These are phyloP conservation scores for Heliocidaris erythrogramma DNA, from an alignment of 35 echinoderm and acorn worm species.

Conservation along the genomic window DNA sequence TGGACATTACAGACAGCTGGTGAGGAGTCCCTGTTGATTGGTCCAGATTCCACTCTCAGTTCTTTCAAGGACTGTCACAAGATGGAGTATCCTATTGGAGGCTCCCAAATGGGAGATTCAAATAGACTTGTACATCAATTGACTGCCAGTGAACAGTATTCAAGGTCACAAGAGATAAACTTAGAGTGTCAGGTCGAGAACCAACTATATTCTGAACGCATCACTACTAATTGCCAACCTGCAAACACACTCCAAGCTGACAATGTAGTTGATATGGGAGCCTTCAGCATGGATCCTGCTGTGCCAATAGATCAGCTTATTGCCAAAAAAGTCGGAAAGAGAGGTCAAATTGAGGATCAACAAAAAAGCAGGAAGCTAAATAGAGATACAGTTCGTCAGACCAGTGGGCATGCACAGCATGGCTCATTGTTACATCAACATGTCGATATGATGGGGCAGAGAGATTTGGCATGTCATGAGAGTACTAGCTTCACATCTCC, in stretches of 20 bases:
- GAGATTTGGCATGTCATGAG: slow-evolving; percentile 50
- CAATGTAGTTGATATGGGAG: background rate
- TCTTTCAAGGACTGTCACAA: slow-evolving; percentile 20
- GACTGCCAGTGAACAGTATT: background rate
- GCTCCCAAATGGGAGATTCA: background rate
- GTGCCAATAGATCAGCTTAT: background rate
- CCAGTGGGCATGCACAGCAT: background rate
- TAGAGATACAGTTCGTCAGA: background rate
- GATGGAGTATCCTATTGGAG: background rate
- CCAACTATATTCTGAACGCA: background rate
- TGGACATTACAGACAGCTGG: background rate
- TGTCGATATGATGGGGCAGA: background rate
- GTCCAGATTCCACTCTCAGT: background rate
- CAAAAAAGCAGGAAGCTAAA: background rate
- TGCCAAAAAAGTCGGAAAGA: background rate
- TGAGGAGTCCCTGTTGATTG: background rate
- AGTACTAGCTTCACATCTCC: slow-evolving; percentile 52
- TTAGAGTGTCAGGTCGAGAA: background rate
- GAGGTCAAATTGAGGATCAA: background rate
- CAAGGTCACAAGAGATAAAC: background rate
- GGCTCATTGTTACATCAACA: background rate
- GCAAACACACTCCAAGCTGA: background rate
- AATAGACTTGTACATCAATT: background rate
- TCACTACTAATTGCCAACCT: background rate
- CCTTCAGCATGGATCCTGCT: background rate